These are phyloP conservation scores for Corythoichthys intestinalis DNA, from an alignment of 2,113 vertebrate genomes.

Conservation along the genomic window DNA sequence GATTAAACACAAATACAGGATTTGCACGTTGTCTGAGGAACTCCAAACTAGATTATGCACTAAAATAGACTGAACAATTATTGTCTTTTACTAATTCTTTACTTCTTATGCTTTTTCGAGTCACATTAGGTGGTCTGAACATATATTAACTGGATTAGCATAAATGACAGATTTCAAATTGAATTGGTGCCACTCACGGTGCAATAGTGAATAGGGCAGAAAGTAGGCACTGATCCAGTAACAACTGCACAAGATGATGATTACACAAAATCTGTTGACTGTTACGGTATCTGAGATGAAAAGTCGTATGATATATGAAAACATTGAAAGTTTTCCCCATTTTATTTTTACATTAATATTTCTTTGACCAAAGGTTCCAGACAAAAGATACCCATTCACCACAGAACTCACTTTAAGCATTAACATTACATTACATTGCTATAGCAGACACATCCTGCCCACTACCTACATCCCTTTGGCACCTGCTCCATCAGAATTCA, in stretches of 20 bases:
- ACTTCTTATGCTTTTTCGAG: neutral
- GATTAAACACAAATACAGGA: neutral
- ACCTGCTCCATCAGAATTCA: constrained; percentile 58
- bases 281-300: no score
- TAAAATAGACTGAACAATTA: neutral
- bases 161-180: neutral
- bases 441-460: constrained; percentile 23
- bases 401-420: neutral
- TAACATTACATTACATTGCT: constrained; percentile 26
- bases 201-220: neutral
- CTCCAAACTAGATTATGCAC: neutral
- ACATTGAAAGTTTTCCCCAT: no score
- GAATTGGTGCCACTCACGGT: neutral
- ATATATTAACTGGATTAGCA: neutral
- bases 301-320: no score
- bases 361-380: neutral
- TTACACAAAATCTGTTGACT: no score
- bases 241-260: neutral
- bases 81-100: neutral
- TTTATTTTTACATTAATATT: no score
- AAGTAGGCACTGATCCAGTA: neutral
- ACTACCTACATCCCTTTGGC: constrained; percentile 55
- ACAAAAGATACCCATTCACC: neutral
- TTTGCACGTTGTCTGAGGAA: neutral
- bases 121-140: neutral